These are phyloP conservation scores for Caenorhabditis brenneri DNA, from an alignment of 1,140 invertebrate genomes.

Conservation along the genomic window DNA sequence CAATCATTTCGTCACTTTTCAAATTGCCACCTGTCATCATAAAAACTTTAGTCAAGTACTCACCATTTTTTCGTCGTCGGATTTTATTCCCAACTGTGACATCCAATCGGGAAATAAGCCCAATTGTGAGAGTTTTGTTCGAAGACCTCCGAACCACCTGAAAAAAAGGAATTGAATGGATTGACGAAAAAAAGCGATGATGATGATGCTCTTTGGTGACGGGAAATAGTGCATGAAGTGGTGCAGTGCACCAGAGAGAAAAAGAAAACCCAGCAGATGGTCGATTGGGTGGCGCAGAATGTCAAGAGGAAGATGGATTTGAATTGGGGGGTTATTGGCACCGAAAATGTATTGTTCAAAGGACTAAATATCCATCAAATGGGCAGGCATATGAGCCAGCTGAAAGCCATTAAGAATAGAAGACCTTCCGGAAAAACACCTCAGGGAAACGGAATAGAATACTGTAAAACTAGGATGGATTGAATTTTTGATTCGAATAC, in stretches of 20 bases:
- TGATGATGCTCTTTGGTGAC: conserved; percentile 41
- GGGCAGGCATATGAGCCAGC: too few relatives aligned
- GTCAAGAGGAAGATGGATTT: not conserved
- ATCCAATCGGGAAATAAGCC: conserved; percentile 44
- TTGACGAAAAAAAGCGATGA: not conserved
- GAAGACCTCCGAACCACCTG: conserved; percentile 50
- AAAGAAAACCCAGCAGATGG: conserved; percentile 18
- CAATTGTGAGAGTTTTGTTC: conserved; percentile 44
- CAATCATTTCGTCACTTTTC: conserved; percentile 19
- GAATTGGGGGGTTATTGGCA: not conserved
- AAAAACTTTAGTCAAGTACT: not conserved
- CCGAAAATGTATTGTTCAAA: not conserved
- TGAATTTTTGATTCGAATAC: too few relatives aligned
- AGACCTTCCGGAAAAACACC: too few relatives aligned
- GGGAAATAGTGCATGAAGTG: conserved; percentile 15
- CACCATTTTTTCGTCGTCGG: conserved; percentile 29
- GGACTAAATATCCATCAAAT: too few relatives aligned
- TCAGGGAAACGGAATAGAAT: too few relatives aligned
- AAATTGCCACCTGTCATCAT: not conserved
- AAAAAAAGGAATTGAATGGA: not conserved
- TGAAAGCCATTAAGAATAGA: too few relatives aligned
- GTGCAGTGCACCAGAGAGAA: not conserved
- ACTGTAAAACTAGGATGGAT: too few relatives aligned
- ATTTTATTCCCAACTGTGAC: conserved; percentile 46
- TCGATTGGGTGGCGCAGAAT: conserved; percentile 36